Evolutionary conservation across 2,113 vertebrate genomes (phyloP), one percentile per base, ranked within the genome.

Genomic region (Picathartes gymnocephalus): DNA sequence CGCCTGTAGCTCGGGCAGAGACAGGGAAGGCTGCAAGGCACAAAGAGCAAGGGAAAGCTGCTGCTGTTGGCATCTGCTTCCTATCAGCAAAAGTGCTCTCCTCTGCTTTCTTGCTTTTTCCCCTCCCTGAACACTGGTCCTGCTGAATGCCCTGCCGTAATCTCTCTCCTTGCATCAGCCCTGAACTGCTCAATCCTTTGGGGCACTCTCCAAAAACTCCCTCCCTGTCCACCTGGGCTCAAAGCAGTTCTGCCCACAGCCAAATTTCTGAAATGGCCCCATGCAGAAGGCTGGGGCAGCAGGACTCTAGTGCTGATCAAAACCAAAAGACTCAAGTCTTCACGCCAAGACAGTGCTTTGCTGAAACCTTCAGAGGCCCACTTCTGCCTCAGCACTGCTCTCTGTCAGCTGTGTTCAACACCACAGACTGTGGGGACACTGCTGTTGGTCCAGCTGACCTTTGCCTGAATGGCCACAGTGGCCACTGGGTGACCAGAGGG

Each of bases 1-100:
- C 0, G 3, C 25, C 25, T 82, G 61, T 13, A 33, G 53, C 60
- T 73, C 1, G 0, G 65, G 53, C 45, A 79, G 22, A 48, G 27
- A 35, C 60, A 60, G 39, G 66, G 30, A 47, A 58, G 21, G 24
- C 66, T 85, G 51, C 50, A 72, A 58, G 21, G 39, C 30, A 79
- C 25, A 47, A 27, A 79, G 45, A 53, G n/a, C 39, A 31, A 58
- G 74, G 50, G 25, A 54, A 60, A 66, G 22, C 40, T 51, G 40
- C 74, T 68, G 68, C 47, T 80, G 12, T 33, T 86, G 47, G 60
- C 66, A 54, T 53, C 35, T 15, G 12, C 23, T 66, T 66, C 25
- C 19, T 54, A 22, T 73, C 40, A 72, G 4, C 5, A 3, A 11
- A 5, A 24, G 11, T 27, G 66, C 10, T 53, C 21, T 60, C 51